Base-by-base conservation (phyloP, 1,140 invertebrate species). In the Scylla paramamosain region DNA sequence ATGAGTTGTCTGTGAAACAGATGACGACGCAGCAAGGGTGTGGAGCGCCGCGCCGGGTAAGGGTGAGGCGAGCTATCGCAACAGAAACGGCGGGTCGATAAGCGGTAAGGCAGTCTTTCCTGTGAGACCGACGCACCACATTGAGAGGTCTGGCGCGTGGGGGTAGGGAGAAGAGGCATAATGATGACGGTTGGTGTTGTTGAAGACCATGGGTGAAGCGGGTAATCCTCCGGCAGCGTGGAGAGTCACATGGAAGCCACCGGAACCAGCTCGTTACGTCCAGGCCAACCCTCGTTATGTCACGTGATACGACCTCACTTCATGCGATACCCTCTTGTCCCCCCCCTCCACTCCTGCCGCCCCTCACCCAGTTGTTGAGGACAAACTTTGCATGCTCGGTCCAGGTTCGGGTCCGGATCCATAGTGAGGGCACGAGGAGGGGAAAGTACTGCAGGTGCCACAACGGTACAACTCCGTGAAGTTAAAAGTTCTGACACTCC, bases 251-350 rank as follows among this genome's bases (percentile, higher is more conserved):
- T 16, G 28, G 16, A 46, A 52, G 28, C n/a, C 86, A 82, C 93
- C 93, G 93, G 93, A 94, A 94, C 93, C 93, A 20, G 25, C 86
- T 94, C 93, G 93, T 94, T 94, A 94, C 67, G 52, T 25, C 32
- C 83, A 45, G 86, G 59, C 48, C 25, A 46, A 16, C 87, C 28
- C 93, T 94, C 93, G 87, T 94, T 90, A 94, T 39, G 93, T 90
- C 93, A 94, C 86, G 93, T 67, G 93, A 94, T 90, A 88, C 93
- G 59, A 32, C 48, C 29, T 77, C 93, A 32, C 45, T n/a, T 90
- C 93, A 94, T 87, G 32, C 39, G 86, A 94, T 32, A 94, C 93
- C 86, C 93, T 67, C 86, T 94, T 90, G 86, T 32, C 52, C 86
- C 84, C 84, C 31, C 29, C 48, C 48, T 7, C 29, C 32, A 32